Conservation (phyloP, 64 coral and sea anemone species). For the Actinia equina region DNA sequence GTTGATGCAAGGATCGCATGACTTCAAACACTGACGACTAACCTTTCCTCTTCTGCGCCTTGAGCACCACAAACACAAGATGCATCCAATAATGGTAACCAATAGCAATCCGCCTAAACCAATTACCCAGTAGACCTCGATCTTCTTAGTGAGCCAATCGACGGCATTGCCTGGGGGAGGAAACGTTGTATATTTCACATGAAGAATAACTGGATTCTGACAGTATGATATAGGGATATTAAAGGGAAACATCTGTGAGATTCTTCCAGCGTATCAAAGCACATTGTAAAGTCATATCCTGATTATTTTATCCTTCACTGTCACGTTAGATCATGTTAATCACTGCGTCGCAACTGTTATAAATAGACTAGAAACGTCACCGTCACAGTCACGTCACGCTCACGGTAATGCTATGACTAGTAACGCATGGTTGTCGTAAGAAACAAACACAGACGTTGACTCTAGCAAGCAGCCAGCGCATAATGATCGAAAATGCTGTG, state of each 20-base stretch:
- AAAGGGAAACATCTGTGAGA: too few relatives aligned
- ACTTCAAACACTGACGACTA: not conserved
- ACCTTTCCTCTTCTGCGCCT: slow-evolving; percentile 1
- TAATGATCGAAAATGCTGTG: not conserved
- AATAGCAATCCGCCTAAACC: not conserved
- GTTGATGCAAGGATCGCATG: not conserved
- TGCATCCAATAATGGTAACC: not conserved
- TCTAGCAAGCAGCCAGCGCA: too few relatives aligned
- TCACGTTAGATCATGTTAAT: not conserved
- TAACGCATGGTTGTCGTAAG: too few relatives aligned
- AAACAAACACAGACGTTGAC: too few relatives aligned
- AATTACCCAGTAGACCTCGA: not conserved
- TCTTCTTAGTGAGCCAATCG: not conserved
- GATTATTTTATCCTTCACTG: not conserved
- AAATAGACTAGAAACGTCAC: too few relatives aligned
- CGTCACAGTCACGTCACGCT: too few relatives aligned
- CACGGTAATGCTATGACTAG: too few relatives aligned
- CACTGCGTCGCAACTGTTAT: too few relatives aligned
- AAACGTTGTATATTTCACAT: not conserved
- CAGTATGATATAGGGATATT: too few relatives aligned
- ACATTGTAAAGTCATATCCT: too few relatives aligned
- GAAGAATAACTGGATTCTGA: too few relatives aligned
- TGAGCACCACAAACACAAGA: not conserved
- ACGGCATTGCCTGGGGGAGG: not conserved
- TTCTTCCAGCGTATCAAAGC: too few relatives aligned